A percentile compares a stretch with the other conserved stretches of the same genome.
phyloP scores from a whole-genome alignment of 2,888 invertebrate species.

The Oxyteleia sp. region DNA sequence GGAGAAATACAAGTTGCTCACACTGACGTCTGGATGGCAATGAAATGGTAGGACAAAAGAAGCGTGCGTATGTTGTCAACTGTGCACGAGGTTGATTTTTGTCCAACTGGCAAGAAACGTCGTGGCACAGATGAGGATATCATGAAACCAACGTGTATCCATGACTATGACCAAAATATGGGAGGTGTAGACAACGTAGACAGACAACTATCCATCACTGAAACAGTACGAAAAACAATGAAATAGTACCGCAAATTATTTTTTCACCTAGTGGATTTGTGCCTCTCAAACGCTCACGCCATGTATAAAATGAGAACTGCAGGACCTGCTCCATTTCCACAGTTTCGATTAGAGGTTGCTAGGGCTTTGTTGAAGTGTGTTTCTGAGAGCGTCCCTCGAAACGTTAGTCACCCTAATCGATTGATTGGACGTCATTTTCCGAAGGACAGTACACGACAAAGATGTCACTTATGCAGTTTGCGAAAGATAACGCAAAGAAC shows the following conservation, averaged over 20 bases:
- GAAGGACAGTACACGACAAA: constrained; percentile 52
- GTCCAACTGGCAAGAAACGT: constrained; percentile 53
- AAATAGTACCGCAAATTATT: constrained; percentile 69
- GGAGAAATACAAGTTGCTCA: constrained; percentile 48
- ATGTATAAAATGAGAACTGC: constrained; percentile 55
- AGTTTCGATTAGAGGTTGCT: constrained; percentile 41
- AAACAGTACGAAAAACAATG: constrained; percentile 65
- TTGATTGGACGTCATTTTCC: constrained; percentile 55
- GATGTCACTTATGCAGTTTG: constrained; percentile 48
- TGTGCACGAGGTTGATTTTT: constrained; percentile 61
- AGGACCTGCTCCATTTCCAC: constrained; percentile 45
- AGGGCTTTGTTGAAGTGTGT: constrained; percentile 43
- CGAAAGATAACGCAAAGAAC: constrained; percentile 40
- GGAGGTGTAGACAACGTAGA: constrained; percentile 52
- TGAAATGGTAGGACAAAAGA: constrained; percentile 57
- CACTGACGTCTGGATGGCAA: constrained; percentile 28
- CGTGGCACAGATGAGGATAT: constrained; percentile 57
- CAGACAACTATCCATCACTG: constrained; percentile 63
- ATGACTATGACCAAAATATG: constrained; percentile 66
- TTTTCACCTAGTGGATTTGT: constrained; percentile 60
- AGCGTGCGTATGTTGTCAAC: constrained; percentile 49
- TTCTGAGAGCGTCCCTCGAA: constrained; percentile 42
- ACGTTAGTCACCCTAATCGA: constrained; percentile 53
- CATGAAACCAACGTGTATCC: constrained; percentile 60
- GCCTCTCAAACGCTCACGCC: constrained; percentile 53